phyloP scores from a whole-genome alignment of 2,797 vertebrate genomes.

The Macropus fuliginosus region DNA sequence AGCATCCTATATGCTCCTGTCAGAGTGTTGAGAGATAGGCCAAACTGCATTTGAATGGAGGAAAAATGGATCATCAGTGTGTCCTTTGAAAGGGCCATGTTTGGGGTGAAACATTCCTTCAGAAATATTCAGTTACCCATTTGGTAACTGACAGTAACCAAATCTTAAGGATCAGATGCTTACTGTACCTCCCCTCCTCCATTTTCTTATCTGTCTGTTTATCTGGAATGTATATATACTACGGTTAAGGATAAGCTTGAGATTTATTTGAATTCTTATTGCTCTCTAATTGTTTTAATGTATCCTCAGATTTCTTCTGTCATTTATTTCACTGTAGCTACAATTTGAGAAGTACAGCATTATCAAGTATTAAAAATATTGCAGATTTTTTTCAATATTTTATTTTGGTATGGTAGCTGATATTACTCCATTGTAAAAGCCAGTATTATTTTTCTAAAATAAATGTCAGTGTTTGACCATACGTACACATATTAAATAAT shows the following conservation, averaged over 20 bases:
- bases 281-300: slow-evolving; percentile 82
- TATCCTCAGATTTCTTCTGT: slow-evolving; percentile 76
- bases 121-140: slow-evolving; percentile 51
- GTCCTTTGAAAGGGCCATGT: slow-evolving; percentile 75
- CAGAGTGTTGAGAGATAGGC: slow-evolving; percentile 67
- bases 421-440: background rate
- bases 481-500: slow-evolving; percentile 53
- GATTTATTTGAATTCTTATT: slow-evolving; percentile 57
- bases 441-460: background rate
- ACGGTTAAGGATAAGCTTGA: slow-evolving; percentile 2
- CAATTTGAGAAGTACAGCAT: slow-evolving; percentile 79
- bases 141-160: slow-evolving; percentile 69
- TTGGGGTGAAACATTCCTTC: slow-evolving; percentile 73
- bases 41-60: slow-evolving; percentile 78
- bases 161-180: slow-evolving; percentile 70
- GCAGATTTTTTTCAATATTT: slow-evolving; percentile 78
- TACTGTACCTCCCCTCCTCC: background rate
- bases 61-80: slow-evolving; percentile 57
- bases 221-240: slow-evolving; percentile 71
- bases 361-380: slow-evolving; percentile 74
- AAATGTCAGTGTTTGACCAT: slow-evolving; percentile 23
- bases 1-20: slow-evolving; percentile 75
- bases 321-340: slow-evolving; percentile 74
- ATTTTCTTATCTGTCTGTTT: slow-evolving; percentile 54
- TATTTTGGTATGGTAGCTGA: slow-evolving; percentile 8